These are phyloP conservation scores for Bembecia ichneumoniformis DNA, from an alignment of 2,888 invertebrate genomes.

Conservation along the genomic window DNA sequence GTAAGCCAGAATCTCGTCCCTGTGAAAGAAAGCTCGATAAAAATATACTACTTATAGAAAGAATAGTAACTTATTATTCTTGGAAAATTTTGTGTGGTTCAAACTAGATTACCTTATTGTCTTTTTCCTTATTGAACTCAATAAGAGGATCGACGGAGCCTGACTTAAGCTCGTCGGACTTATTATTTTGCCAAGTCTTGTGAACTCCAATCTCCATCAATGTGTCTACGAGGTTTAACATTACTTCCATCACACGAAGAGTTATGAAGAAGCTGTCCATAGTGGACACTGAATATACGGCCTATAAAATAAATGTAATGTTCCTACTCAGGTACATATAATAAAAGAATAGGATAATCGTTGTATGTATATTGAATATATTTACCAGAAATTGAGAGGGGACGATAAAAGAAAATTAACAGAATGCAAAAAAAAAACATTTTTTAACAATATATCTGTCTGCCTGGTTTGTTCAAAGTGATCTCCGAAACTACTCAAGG, in stretches of 20 bases:
- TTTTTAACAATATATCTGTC: too few species aligned
- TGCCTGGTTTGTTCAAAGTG: background rate
- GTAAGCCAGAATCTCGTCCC: slow-evolving; percentile 63
- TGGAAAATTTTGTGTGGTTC: background rate
- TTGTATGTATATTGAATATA: too few species aligned
- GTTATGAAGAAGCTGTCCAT: slow-evolving; percentile 89
- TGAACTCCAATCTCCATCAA: slow-evolving; percentile 91
- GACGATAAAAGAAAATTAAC: too few species aligned
- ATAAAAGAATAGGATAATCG: too few species aligned
- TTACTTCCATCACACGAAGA: slow-evolving; percentile 91
- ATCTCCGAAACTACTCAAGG: too few species aligned
- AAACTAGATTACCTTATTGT: slow-evolving; percentile 37
- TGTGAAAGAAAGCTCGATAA: slow-evolving; percentile 13
- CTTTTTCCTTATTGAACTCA: slow-evolving; percentile 56
- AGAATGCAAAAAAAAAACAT: background rate
- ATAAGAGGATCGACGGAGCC: slow-evolving; percentile 44
- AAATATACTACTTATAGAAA: background rate
- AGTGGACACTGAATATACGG: slow-evolving; percentile 87
- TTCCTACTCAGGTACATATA: too few species aligned
- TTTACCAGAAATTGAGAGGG: too few species aligned
- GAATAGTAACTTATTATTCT: background rate
- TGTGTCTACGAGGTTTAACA: slow-evolving; percentile 92
- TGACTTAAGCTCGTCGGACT: slow-evolving; percentile 48
- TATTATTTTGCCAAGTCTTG: slow-evolving; percentile 64
- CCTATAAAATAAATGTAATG: too few species aligned